Evolutionary conservation across 2,888 invertebrate genomes (phyloP).

Genomic region (Hermaeophaga mercurialis): DNA sequence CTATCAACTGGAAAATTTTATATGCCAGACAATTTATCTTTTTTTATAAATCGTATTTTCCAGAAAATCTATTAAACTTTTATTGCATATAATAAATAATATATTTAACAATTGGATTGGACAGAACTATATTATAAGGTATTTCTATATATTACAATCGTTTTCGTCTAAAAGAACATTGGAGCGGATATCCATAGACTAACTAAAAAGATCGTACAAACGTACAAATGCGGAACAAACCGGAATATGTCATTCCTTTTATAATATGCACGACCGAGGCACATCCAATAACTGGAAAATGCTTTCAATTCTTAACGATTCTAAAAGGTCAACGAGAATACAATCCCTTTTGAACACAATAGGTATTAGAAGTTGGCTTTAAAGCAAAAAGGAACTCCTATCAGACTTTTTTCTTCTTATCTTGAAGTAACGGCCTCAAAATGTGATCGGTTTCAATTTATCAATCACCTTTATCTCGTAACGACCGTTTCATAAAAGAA

Average conservation of each 20-base stretch:
- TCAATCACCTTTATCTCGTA: conserved; percentile 21
- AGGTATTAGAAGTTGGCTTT: conserved; percentile 19
- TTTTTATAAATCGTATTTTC: no score
- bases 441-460: conserved; percentile 20
- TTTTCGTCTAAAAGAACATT: no score
- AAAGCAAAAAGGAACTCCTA: conserved; percentile 7
- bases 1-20: no score
- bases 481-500: conserved; percentile 14
- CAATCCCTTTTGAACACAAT: conserved; percentile 16
- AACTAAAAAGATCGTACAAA: conserved; percentile 1
- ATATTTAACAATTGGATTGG: no score
- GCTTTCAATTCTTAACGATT: conserved; percentile 15
- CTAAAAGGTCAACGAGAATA: conserved; percentile 18
- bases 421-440: conserved; percentile 16
- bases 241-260: not conserved
- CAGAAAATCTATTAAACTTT: no score
- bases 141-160: no score
- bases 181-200: no score
- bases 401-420: conserved; percentile 12
- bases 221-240: not conserved
- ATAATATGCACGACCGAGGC: conserved; percentile 1
- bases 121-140: no score
- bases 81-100: no score
- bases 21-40: no score
- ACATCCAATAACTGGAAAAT: conserved; percentile 13